These are phyloP conservation scores for Hydrozoanthus tunicans DNA, from an alignment of 64 coral and sea anemone species.

Conservation along the genomic window DNA sequence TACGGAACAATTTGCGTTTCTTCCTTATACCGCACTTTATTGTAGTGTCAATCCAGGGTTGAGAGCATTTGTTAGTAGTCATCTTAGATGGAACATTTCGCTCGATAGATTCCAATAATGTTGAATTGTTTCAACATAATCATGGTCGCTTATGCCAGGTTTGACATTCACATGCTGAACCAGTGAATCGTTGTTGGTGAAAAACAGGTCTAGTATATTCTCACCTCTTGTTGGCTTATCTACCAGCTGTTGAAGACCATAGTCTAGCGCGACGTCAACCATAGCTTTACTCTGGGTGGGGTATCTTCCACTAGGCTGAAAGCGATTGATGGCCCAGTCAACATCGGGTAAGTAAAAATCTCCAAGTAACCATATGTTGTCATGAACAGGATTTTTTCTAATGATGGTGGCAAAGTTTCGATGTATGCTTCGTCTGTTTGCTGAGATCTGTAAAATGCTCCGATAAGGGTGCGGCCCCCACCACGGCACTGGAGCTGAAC, in stretches of 20 bases:
- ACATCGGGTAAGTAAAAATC: constrained; percentile 37
- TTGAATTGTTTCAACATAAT: background rate
- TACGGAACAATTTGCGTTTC: no score
- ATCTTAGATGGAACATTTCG: background rate
- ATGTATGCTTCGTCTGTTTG: constrained; percentile 43
- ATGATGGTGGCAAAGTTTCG: constrained; percentile 9
- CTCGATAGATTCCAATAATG: background rate
- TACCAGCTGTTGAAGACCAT: constrained; percentile 23
- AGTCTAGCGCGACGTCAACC: constrained; percentile 43
- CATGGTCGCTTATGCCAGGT: background rate
- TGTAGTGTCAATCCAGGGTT: background rate
- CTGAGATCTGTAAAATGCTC: constrained; percentile 51
- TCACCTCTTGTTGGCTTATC: constrained; percentile 17
- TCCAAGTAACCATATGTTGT: constrained; percentile 57
- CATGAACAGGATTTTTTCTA: constrained; percentile 35
- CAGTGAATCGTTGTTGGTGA: constrained; percentile 9
- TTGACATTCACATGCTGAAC: constrained; percentile 13
- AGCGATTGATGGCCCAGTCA: constrained; percentile 45
- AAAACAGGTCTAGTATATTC: constrained; percentile 16
- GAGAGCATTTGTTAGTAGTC: background rate
- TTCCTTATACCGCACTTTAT: no score
- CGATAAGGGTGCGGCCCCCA: background rate
- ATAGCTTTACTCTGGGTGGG: constrained; percentile 30
- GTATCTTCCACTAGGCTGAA: constrained; percentile 54
- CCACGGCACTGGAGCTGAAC: constrained; percentile 24